A percentile compares a stretch with the other conserved stretches of the same genome.
Conservation (phyloP, 1,140 invertebrate genomes). For the Babylonia areolata region DNA sequence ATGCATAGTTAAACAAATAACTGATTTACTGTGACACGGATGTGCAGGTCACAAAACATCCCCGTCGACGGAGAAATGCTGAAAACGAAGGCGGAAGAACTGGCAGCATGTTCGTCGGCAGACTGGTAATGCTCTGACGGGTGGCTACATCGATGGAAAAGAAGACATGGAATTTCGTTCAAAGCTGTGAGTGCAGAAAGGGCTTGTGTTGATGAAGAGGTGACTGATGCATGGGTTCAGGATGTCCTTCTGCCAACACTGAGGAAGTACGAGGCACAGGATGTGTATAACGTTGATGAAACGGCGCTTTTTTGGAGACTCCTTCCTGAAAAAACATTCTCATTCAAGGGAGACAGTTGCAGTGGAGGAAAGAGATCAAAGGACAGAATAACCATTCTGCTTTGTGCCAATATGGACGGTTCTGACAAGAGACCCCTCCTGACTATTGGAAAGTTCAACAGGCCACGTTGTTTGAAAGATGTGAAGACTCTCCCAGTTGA, state of each 20-base stretch:
- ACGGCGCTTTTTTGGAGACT: conserved; percentile 49
- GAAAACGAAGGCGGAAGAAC: conserved; percentile 1
- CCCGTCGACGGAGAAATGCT: conserved; percentile 4
- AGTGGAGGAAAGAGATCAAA: conserved; percentile 73
- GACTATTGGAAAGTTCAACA: neutral
- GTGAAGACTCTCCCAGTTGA: no score
- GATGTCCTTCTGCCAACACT: neutral
- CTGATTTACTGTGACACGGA: neutral
- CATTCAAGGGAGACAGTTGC: conserved; percentile 41
- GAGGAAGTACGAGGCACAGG: neutral
- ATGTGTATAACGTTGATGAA: conserved; percentile 55
- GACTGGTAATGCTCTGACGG: conserved; percentile 21
- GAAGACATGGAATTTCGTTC: neutral
- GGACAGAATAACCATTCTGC: conserved; percentile 76
- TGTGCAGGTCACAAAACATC: conserved; percentile 15
- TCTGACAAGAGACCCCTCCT: neutral
- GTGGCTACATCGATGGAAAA: conserved; percentile 18
- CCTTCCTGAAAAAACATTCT: conserved; percentile 45
- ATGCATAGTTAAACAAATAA: no score
- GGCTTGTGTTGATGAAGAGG: conserved; percentile 15
- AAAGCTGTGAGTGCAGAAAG: conserved; percentile 7
- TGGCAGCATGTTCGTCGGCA: neutral
- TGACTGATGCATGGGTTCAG: neutral
- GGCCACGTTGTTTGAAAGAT: conserved; percentile 51
- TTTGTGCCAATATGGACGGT: conserved; percentile 71